Conservation (phyloP, 2,113 vertebrate genomes). For the Tupaia tana region DNA sequence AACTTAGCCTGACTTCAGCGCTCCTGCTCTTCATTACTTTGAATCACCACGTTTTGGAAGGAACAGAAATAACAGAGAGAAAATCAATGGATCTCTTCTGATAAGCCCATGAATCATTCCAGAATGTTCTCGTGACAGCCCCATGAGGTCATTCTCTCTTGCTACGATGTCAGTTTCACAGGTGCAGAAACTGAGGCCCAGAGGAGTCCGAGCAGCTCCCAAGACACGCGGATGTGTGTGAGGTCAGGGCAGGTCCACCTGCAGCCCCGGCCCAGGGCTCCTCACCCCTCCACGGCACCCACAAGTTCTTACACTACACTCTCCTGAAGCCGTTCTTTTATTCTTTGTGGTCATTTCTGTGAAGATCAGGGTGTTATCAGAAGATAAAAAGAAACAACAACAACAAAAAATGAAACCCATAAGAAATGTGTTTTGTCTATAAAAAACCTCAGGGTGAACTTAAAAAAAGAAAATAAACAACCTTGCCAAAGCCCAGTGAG, state of each 20-base stretch:
- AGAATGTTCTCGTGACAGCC: background rate
- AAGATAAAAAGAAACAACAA: slow-evolving; percentile 8
- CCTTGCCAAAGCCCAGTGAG: background rate
- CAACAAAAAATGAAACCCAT: background rate
- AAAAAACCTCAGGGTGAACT: slow-evolving; percentile 50
- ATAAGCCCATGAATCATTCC: background rate
- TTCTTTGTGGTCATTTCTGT: background rate
- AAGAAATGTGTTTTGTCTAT: slow-evolving; percentile 49
- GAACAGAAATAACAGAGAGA: background rate
- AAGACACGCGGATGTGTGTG: accelerated
- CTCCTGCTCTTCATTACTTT: background rate
- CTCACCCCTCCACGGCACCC: background rate
- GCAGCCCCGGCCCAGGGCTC: background rate
- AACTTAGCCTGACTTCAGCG: background rate
- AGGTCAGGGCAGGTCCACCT: background rate
- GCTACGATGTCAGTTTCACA: background rate
- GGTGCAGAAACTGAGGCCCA: background rate
- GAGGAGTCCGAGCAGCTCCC: background rate
- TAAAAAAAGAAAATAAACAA: slow-evolving; percentile 50
- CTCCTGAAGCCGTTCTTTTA: background rate
- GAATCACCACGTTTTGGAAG: background rate
- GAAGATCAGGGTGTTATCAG: slow-evolving; percentile 6
- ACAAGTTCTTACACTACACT: background rate
- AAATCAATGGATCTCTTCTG: background rate
- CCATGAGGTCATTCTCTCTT: background rate